These are phyloP conservation scores for Styela clava DNA, from an alignment of 23 tunicate species.

Conservation along the genomic window DNA sequence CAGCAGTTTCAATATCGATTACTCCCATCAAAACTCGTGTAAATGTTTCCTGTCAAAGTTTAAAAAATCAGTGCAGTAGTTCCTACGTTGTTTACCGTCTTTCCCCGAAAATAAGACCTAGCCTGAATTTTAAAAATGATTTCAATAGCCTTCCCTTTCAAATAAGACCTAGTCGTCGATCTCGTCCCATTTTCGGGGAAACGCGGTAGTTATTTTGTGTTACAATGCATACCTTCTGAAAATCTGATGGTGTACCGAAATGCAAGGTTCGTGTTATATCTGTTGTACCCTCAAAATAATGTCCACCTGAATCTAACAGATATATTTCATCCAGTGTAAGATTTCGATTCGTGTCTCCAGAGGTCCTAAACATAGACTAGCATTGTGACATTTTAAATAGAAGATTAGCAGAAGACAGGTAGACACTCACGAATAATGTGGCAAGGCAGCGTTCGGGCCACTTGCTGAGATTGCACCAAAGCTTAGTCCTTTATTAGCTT, in stretches of 20 bases:
- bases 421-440: conserved; percentile 33
- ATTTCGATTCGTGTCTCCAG: conserved; percentile 10
- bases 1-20: conserved; percentile 8
- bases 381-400: no score
- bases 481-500: neutral
- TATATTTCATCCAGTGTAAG: conserved; percentile 15
- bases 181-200: no score
- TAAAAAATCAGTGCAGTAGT: no score
- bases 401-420: no score
- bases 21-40: conserved; percentile 24
- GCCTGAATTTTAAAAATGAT: no score
- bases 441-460: conserved; percentile 30
- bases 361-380: conserved; percentile 4
- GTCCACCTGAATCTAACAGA: conserved; percentile 27
- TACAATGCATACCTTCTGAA: neutral
- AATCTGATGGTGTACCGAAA: conserved; percentile 13
- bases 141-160: no score
- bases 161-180: no score
- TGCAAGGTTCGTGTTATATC: conserved; percentile 26
- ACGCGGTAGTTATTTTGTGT: no score
- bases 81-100: no score
- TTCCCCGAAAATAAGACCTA: no score
- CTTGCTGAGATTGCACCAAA: conserved; percentile 40
- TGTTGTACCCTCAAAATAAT: conserved; percentile 18
- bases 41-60: conserved; percentile 13